phyloP scores from a whole-genome alignment of 1,140 invertebrate genomes.

The Tenebrio molitor region DNA sequence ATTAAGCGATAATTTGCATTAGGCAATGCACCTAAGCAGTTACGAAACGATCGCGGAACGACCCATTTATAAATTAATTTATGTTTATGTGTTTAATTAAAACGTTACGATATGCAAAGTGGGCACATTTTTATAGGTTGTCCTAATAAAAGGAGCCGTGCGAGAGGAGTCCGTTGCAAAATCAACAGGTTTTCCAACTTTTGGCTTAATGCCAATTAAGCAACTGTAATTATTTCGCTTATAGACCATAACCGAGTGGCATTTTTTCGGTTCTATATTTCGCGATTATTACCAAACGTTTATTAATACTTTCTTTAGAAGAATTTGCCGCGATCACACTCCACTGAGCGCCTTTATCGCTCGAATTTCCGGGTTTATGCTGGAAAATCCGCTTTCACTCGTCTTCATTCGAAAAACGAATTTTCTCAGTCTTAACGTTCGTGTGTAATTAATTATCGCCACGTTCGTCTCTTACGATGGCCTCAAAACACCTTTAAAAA shows the following conservation, averaged over 20 bases:
- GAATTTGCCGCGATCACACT: conserved; percentile 16
- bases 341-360: conserved; percentile 1
- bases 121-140: conserved; percentile 23
- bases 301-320: conserved; percentile 11
- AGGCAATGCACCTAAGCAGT: background rate
- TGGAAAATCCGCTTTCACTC: too few species aligned
- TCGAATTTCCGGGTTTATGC: conserved; percentile 8
- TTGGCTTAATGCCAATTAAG: conserved; percentile 20
- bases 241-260: conserved; percentile 4
- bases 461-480: too few species aligned
- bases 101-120: conserved; percentile 1
- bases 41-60: background rate
- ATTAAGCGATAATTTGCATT: conserved; percentile 10
- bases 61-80: too few species aligned
- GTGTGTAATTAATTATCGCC: too few species aligned
- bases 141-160: background rate
- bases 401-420: too few species aligned
- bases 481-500: conserved; percentile 13
- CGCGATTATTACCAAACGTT: conserved; percentile 5
- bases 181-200: background rate
- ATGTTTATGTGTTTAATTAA: background rate
- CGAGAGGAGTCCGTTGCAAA: conserved; percentile 2
- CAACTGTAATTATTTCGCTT: conserved; percentile 11
- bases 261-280: conserved; percentile 1
- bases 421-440: too few species aligned